Base-by-base conservation (phyloP, 2,888 invertebrate genomes). In the Conchocele bisecta region DNA sequence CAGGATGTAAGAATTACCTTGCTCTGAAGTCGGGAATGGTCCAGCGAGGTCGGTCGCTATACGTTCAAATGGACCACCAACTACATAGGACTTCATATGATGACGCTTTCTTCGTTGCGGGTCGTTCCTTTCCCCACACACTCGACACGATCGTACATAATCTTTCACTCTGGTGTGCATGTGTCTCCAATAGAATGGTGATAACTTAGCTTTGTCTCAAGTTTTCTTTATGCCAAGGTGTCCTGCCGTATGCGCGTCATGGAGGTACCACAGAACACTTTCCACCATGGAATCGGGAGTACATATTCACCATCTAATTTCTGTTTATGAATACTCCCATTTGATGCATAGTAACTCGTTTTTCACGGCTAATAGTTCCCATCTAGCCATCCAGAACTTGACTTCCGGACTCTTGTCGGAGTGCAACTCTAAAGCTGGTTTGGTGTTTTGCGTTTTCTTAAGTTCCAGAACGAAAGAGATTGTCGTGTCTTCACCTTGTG, bases 371-470 rank as follows among this genome's bases (percentile, higher is more conserved):
- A 70, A 13, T n/a, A 64, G 9, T 9, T 64, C 51, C 70, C 59
- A 70, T 54, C 54, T 64, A 0, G 44, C 42, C 3, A 56, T 39
- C 69, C 69, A 69, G 26, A 58, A 69, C 35, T 46, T 20, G 7
- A 22, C 28, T 61, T 58, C 42, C 17, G 50, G 35, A 42, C 57
- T 66, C 20, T 50, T 50, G 13, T 33, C 39, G n/a, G 26, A 7
- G n/a, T n/a, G n/a, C n/a, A n/a, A n/a, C n/a, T n/a, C n/a, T n/a
- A n/a, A n/a, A n/a, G n/a, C n/a, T 1, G 65, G 65, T 17, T 65
- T 60, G 0, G 28, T 39, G 11, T 29, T 13, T 31, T 26, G 41
- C 3, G 51, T 44, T 15, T 31, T 46, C 7, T 59, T 37, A 33
- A 61, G 24, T 1, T 41, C 33, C 9, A 66, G n/a, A 31, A 66